phyloP scores from a whole-genome alignment of 1,140 invertebrate species.

The Marisa cornuarietis region DNA sequence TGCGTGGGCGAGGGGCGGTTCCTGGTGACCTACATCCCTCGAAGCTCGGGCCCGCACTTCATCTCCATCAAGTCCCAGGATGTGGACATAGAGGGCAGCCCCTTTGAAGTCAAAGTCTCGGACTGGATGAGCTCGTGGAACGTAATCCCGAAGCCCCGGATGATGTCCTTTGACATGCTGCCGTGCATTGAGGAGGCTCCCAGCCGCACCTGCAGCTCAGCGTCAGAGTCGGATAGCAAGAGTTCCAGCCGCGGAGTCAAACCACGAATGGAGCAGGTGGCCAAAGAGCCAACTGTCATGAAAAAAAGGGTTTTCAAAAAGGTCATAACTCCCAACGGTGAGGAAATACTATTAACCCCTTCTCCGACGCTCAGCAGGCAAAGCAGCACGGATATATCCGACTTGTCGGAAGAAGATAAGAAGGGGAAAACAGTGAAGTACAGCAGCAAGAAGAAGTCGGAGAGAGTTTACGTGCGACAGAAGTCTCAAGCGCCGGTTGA shows the following conservation, averaged over 20 bases:
- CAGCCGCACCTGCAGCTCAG: neutral
- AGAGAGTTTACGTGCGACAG: neutral
- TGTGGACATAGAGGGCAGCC: conserved; percentile 47
- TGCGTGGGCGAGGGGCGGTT: conserved; percentile 49
- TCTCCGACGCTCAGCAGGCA: conserved; percentile 47
- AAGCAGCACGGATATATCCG: conserved; percentile 46
- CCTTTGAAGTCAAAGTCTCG: conserved; percentile 53
- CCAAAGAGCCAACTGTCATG: conserved; percentile 49
- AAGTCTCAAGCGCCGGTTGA: neutral
- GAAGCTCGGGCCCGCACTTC: conserved; percentile 49
- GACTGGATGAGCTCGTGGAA: conserved; percentile 41
- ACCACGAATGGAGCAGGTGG: conserved; percentile 14
- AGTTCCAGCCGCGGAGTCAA: neutral
- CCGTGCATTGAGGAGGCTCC: conserved; percentile 24
- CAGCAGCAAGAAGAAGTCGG: neutral
- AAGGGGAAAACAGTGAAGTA: neutral
- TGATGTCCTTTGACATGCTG: conserved; percentile 33
- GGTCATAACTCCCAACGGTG: conserved; percentile 50
- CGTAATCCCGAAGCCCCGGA: conserved; percentile 27
- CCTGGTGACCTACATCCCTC: conserved; percentile 53
- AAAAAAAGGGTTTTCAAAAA: conserved; percentile 51
- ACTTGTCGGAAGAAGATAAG: conserved; percentile 38
- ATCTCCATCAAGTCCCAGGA: conserved; percentile 24
- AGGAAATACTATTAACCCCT: conserved; percentile 50
- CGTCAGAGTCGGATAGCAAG: neutral